Evolutionary conservation across 2,888 invertebrate genomes (phyloP).

Genomic region (Dolomedes plantarius): DNA sequence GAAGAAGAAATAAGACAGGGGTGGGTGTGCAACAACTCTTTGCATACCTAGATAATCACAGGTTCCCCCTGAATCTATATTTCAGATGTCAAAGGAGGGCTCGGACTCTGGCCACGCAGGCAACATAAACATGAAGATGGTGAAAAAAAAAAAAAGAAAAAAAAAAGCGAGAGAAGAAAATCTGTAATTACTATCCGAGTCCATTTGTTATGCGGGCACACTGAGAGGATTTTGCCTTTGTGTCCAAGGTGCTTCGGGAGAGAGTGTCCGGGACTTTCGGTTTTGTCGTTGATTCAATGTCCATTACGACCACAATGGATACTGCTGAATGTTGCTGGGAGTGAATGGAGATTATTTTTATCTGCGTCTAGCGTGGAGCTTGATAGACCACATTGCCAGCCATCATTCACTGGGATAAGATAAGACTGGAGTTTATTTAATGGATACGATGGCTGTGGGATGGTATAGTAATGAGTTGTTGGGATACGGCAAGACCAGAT

Average conservation of each 20-base stretch:
- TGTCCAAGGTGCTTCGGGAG: neutral
- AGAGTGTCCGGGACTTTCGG: neutral
- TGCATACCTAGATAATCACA: slow-evolving; percentile 65
- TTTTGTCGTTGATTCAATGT: slow-evolving; percentile 17
- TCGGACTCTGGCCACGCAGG: slow-evolving; percentile 20
- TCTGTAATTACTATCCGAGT: slow-evolving; percentile 54
- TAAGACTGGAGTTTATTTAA: neutral
- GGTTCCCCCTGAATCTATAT: slow-evolving; percentile 65
- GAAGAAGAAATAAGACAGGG: slow-evolving; percentile 36
- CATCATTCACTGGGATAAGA: neutral
- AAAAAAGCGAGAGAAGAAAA: slow-evolving; percentile 10
- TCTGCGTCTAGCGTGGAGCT: neutral
- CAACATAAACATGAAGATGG: slow-evolving; percentile 30
- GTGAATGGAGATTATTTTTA: neutral
- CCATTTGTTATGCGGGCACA: slow-evolving; percentile 63
- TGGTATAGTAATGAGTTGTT: too few relatives aligned
- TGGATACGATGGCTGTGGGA: neutral
- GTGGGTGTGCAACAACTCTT: slow-evolving; percentile 60
- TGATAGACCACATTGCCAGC: neutral
- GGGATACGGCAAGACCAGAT: too few relatives aligned
- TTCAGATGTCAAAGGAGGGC: slow-evolving; percentile 57
- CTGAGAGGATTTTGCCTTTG: neutral
- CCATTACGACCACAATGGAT: neutral
- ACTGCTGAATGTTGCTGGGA: neutral
- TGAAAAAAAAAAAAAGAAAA: neutral